These are phyloP conservation scores for Rhorus exstirpatorius DNA, from an alignment of 2,888 invertebrate genomes.

Conservation along the genomic window DNA sequence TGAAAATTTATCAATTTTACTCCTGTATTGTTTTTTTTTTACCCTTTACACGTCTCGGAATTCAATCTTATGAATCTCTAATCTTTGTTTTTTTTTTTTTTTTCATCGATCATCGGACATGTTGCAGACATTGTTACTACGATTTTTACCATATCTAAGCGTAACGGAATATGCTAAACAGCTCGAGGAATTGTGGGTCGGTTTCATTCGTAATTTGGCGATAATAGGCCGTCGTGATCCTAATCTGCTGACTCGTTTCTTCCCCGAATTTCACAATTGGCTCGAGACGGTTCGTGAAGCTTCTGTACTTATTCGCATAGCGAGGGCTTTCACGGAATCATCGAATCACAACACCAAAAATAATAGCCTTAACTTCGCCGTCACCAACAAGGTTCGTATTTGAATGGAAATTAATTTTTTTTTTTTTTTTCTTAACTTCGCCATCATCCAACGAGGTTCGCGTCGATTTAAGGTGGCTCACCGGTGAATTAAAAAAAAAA, in stretches of 20 bases:
- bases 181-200: conserved; percentile 88
- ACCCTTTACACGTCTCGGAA: no score
- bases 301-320: conserved; percentile 77
- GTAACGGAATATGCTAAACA: conserved; percentile 86
- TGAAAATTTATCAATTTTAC: conserved; percentile 30
- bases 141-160: conserved; percentile 89
- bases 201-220: conserved; percentile 88
- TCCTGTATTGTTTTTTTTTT: background rate
- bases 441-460: no score
- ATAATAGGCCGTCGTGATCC: conserved; percentile 88
- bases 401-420: conserved; percentile 1
- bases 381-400: conserved; percentile 87
- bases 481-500: no score
- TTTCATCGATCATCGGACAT: conserved; percentile 42
- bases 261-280: conserved; percentile 88
- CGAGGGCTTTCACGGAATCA: conserved; percentile 80
- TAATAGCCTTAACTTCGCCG: conserved; percentile 85
- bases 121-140: conserved; percentile 89
- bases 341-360: conserved; percentile 79
- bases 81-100: conserved; percentile 36
- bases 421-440: background rate
- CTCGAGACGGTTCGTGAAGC: conserved; percentile 78
- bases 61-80: background rate
- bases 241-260: conserved; percentile 87
- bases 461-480: no score